Evolutionary conservation across 2,888 invertebrate genomes (phyloP).

Genomic region (Tenthredo notha): DNA sequence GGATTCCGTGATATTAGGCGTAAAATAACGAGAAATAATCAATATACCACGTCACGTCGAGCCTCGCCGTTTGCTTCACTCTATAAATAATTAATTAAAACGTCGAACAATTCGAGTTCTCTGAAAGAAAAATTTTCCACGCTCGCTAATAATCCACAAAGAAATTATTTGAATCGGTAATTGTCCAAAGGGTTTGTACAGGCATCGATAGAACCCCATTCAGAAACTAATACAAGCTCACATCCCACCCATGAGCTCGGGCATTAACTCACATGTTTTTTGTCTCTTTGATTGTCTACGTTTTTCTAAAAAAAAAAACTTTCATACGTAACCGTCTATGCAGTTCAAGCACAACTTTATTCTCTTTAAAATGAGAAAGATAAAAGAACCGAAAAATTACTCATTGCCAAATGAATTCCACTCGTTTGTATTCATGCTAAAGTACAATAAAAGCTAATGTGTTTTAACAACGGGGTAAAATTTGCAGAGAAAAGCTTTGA

Average conservation of each 20-base stretch:
- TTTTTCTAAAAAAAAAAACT: not conserved
- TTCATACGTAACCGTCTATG: not conserved
- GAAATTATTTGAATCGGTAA: conserved; percentile 24
- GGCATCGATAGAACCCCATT: not conserved
- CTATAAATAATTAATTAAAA: conserved; percentile 34
- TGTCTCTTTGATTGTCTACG: not conserved
- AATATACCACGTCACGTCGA: not conserved
- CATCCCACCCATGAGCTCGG: not conserved
- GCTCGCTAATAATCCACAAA: not conserved
- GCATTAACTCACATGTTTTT: not conserved
- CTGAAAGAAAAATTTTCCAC: conserved; percentile 3
- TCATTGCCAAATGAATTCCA: not conserved
- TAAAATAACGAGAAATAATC: conserved; percentile 60
- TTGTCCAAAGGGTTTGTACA: not conserved
- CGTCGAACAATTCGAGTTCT: conserved; percentile 11
- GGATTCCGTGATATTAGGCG: not conserved
- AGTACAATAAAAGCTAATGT: conserved; percentile 11
- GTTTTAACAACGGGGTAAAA: conserved; percentile 4
- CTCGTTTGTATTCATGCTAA: not conserved
- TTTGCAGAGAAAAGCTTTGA: conserved; percentile 1
- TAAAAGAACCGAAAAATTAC: not conserved
- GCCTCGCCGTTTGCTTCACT: not conserved
- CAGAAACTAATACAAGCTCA: not conserved
- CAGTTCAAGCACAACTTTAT: not conserved
- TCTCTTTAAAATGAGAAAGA: not conserved